A percentile compares a stretch with the other conserved stretches of the same genome.
phyloP scores from a whole-genome alignment of 2,888 invertebrate species.

The Polymixis flavicincta region DNA sequence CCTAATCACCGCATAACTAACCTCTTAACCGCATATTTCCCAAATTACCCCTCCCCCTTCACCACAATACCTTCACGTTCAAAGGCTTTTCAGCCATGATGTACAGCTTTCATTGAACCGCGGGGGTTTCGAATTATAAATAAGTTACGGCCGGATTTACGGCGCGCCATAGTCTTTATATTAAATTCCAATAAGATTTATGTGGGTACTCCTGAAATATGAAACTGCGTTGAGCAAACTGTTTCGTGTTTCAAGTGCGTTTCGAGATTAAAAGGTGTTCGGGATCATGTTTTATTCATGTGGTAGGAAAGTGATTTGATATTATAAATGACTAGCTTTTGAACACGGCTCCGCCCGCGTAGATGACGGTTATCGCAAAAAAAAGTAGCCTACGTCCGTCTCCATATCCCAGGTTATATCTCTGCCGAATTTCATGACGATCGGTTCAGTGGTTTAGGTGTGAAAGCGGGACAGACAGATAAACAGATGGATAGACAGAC shows the following conservation, averaged over 20 bases:
- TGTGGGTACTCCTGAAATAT: slow-evolving; percentile 66
- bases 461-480: no score
- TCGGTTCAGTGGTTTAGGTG: no score
- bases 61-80: slow-evolving; percentile 58
- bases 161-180: slow-evolving; percentile 78
- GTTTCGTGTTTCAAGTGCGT: slow-evolving; percentile 44
- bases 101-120: slow-evolving; percentile 77
- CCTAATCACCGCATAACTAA: slow-evolving; percentile 50
- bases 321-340: no score
- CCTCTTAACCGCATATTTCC: slow-evolving; percentile 23
- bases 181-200: slow-evolving; percentile 86
- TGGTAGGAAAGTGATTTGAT: neutral
- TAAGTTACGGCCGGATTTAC: slow-evolving; percentile 84
- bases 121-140: slow-evolving; percentile 77
- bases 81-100: slow-evolving; percentile 74
- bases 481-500: no score
- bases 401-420: no score
- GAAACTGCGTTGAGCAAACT: slow-evolving; percentile 49
- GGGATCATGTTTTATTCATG: slow-evolving; percentile 34
- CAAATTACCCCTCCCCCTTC: neutral
- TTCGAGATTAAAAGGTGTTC: slow-evolving; percentile 36
- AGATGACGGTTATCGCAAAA: no score
- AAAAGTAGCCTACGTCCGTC: no score
- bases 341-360: no score
- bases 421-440: no score